Conservation (phyloP, 1,140 invertebrate species). For the Zaprionus camerounensis region DNA sequence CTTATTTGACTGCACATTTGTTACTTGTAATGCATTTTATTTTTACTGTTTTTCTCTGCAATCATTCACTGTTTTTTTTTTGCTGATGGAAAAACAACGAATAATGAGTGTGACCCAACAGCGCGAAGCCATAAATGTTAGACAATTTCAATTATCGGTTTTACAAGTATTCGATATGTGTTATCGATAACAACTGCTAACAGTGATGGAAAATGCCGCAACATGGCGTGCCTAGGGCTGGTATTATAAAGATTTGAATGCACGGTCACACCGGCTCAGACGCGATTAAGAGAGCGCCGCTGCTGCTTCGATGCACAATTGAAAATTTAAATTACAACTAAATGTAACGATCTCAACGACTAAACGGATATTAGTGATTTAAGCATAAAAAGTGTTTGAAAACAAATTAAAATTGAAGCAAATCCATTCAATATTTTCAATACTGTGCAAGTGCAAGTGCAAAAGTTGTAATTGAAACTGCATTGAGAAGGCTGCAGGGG, state of each 20-base stretch:
- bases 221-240: not conserved
- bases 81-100: slow-evolving; percentile 48
- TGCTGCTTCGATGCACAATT: slow-evolving; percentile 60
- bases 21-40: slow-evolving; percentile 44
- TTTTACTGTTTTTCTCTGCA: slow-evolving; percentile 29
- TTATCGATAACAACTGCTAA: slow-evolving; percentile 5
- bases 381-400: slow-evolving; percentile 34
- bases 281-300: slow-evolving; percentile 54
- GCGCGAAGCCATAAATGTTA: slow-evolving; percentile 29
- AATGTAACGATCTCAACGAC: slow-evolving; percentile 57
- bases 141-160: slow-evolving; percentile 1
- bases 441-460: slow-evolving; percentile 26
- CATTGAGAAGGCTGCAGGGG: slow-evolving; percentile 34
- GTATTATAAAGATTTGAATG: not conserved
- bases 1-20: slow-evolving; percentile 19
- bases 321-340: slow-evolving; percentile 64
- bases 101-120: slow-evolving; percentile 35
- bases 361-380: slow-evolving; percentile 42
- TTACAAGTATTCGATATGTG: not conserved
- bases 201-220: slow-evolving; percentile 22
- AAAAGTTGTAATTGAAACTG: slow-evolving; percentile 28
- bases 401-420: slow-evolving; percentile 15
- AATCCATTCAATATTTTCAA: slow-evolving; percentile 1
- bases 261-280: slow-evolving; percentile 42
- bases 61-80: slow-evolving; percentile 45